Evolutionary conservation across 2,113 vertebrate genomes (phyloP).

Genomic region (Upupa epops): DNA sequence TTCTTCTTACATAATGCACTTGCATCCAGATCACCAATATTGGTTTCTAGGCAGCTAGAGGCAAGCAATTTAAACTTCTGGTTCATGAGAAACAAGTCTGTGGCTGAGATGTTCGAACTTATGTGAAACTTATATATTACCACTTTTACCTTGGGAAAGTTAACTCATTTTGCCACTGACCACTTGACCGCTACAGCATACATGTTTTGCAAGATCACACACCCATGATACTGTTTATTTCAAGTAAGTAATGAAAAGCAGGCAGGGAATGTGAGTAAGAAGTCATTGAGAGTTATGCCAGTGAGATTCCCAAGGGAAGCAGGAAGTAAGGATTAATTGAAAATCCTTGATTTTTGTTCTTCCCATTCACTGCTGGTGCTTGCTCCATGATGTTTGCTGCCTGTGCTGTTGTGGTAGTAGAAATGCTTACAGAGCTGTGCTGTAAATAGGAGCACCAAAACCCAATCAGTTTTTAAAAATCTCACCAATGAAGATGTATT

Average conservation of each 20-base stretch:
- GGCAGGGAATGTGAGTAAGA: not conserved
- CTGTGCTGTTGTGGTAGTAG: not conserved
- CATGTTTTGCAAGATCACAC: not conserved
- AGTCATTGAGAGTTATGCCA: not conserved
- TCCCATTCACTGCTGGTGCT: accelerated
- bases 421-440: not conserved
- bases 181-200: not conserved
- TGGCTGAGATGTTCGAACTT: not conserved
- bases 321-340: not conserved
- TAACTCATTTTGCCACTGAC: not conserved
- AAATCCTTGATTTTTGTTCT: not conserved
- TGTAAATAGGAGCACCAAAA: not conserved
- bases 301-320: not conserved
- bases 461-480: not conserved
- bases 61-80: not conserved
- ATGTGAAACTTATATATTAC: not conserved
- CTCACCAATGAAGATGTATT: not conserved
- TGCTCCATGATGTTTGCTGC: not conserved
- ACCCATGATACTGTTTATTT: not conserved
- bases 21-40: not conserved
- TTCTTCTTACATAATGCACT: not conserved
- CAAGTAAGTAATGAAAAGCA: not conserved
- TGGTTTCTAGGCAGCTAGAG: not conserved
- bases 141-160: not conserved
- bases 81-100: not conserved